These are phyloP conservation scores for Acronicta aceris DNA, from an alignment of 2,888 invertebrate genomes.

Conservation along the genomic window DNA sequence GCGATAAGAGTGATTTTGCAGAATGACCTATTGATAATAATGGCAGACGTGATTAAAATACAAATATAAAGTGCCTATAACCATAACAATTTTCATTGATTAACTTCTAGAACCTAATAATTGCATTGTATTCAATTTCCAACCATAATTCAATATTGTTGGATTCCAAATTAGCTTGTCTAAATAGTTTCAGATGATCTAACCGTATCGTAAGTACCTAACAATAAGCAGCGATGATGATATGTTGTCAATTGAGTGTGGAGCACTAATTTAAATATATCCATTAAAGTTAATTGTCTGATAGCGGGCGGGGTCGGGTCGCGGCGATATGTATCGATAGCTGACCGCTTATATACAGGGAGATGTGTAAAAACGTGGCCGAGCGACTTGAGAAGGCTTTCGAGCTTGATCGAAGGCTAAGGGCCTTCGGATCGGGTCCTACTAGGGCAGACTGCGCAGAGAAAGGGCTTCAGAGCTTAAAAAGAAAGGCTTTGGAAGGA, in stretches of 20 bases:
- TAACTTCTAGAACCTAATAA: slow-evolving; percentile 50
- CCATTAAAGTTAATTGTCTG: slow-evolving; percentile 88
- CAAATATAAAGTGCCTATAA: slow-evolving; percentile 48
- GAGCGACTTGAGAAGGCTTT: no score
- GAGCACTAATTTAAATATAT: slow-evolving; percentile 86
- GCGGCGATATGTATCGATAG: slow-evolving; percentile 62
- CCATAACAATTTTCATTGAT: slow-evolving; percentile 56
- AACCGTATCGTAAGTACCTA: slow-evolving; percentile 31
- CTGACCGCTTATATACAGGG: slow-evolving; percentile 45
- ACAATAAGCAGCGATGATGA: slow-evolving; percentile 55
- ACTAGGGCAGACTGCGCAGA: no score
- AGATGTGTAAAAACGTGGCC: slow-evolving; percentile 35
- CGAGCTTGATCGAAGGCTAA: no score
- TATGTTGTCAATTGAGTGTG: slow-evolving; percentile 78
- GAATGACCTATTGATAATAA: slow-evolving; percentile 47
- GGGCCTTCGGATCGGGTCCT: no score
- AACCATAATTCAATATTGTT: slow-evolving; percentile 14
- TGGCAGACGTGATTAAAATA: slow-evolving; percentile 54
- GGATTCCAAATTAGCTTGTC: slow-evolving; percentile 23
- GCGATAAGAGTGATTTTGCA: slow-evolving; percentile 52
- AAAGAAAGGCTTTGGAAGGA: no score
- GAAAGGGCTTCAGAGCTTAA: no score
- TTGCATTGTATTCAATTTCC: slow-evolving; percentile 25
- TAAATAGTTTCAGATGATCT: slow-evolving; percentile 29
- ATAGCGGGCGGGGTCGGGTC: slow-evolving; percentile 77